phyloP scores from a whole-genome alignment of 2,113 vertebrate species.

The Pleuronectes platessa region DNA sequence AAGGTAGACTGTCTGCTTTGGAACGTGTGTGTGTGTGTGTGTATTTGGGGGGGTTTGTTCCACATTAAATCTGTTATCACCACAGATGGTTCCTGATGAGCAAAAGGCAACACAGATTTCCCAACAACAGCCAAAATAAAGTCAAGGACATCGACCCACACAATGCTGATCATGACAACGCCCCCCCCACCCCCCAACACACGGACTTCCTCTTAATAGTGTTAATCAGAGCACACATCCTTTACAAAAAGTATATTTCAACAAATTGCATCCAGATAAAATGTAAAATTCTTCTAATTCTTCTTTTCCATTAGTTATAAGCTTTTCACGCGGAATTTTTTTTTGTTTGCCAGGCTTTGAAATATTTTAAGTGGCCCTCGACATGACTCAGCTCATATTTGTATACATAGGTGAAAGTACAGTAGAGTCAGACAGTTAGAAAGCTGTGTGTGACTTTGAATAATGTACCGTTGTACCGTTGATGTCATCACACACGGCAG shows the following conservation, averaged over 20 bases:
- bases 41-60: constrained; percentile 25
- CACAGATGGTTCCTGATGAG: constrained; percentile 81
- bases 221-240: neutral
- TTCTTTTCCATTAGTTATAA: too few relatives aligned
- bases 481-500: neutral
- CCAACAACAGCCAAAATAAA: constrained; percentile 52
- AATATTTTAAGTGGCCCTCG: too few relatives aligned
- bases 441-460: neutral
- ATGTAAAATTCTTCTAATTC: too few relatives aligned
- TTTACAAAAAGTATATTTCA: neutral
- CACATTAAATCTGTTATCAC: constrained; percentile 75
- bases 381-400: too few relatives aligned
- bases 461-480: neutral
- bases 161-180: neutral
- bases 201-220: neutral
- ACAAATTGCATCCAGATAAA: too few relatives aligned
- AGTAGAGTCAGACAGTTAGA: neutral
- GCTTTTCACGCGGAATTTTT: too few relatives aligned
- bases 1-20: neutral
- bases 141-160: constrained; percentile 46
- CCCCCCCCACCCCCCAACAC: neutral
- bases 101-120: constrained; percentile 59
- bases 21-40: constrained; percentile 2
- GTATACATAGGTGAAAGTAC: neutral
- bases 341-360: too few relatives aligned